Conservation (phyloP, 2,113 vertebrate genomes). For the Amphiprion percula region DNA sequence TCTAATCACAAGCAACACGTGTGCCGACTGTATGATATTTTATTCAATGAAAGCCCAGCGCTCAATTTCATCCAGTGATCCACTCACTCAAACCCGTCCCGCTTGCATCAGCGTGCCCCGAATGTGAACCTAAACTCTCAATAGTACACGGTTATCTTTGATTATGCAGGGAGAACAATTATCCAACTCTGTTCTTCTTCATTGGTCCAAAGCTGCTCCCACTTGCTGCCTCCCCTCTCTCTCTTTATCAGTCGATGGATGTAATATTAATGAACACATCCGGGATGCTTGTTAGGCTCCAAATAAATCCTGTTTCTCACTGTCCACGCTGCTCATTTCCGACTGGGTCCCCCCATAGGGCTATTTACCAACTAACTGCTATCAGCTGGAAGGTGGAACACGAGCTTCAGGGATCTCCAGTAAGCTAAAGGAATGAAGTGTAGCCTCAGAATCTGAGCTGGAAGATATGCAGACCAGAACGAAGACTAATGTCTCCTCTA, state of each 20-base stretch:
- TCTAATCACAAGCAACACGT: constrained; percentile 8
- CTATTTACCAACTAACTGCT: constrained; percentile 30
- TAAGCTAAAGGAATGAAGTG: constrained; percentile 7
- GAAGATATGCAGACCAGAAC: constrained; percentile 50
- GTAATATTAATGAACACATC: constrained; percentile 71
- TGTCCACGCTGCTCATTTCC: constrained; percentile 21
- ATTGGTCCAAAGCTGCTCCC: constrained; percentile 24
- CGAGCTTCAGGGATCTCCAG: constrained; percentile 6
- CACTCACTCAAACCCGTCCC: background rate
- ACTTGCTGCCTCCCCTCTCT: background rate
- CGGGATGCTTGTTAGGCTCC: constrained; percentile 66
- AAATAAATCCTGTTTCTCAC: constrained; percentile 59
- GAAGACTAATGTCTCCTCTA: constrained; percentile 41
- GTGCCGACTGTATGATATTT: background rate
- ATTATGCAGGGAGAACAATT: constrained; percentile 53
- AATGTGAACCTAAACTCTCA: constrained; percentile 43
- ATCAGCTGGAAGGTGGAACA: background rate
- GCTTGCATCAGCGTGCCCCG: constrained; percentile 24
- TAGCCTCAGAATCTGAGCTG: constrained; percentile 13
- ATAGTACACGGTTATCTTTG: constrained; percentile 25
- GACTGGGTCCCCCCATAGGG: constrained; percentile 14
- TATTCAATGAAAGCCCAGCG: constrained; percentile 9
- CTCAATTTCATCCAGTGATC: constrained; percentile 1
- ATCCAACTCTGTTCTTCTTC: constrained; percentile 43
- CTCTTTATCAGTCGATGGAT: constrained; percentile 35